phyloP scores from a whole-genome alignment of 2,888 invertebrate genomes.

The Dendrolimus pini region DNA sequence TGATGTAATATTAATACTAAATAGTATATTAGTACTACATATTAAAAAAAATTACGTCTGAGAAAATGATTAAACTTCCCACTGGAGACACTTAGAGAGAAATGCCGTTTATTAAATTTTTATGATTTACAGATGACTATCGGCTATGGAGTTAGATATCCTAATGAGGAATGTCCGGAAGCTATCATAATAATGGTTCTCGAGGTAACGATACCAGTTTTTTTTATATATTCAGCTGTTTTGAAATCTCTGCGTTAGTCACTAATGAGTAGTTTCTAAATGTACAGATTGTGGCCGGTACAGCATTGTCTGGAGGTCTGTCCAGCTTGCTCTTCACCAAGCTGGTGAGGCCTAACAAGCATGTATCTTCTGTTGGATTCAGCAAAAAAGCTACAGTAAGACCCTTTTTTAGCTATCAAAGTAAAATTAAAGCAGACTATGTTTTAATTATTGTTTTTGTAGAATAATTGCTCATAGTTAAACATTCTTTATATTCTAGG shows the following conservation, averaged over 20 bases:
- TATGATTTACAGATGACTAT: constrained; percentile 78
- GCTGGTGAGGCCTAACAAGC: constrained; percentile 85
- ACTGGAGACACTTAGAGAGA: no score
- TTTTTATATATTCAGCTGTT: not conserved
- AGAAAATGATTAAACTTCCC: no score
- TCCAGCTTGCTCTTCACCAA: constrained; percentile 85
- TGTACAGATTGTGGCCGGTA: constrained; percentile 64
- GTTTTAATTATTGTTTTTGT: no score
- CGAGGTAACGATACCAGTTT: constrained; percentile 75
- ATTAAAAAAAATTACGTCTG: no score
- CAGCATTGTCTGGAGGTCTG: constrained; percentile 72
- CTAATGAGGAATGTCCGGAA: constrained; percentile 90
- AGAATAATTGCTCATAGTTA: no score
- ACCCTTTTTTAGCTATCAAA: constrained; percentile 9
- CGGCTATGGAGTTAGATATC: constrained; percentile 88
- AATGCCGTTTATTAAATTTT: no score
- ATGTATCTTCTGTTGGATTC: constrained; percentile 87
- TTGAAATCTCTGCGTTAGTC: not conserved
- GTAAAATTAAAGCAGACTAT: no score
- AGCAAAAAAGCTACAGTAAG: constrained; percentile 83
- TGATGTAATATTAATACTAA: no score
- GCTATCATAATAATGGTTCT: constrained; percentile 88
- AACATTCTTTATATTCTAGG: constrained; percentile 44
- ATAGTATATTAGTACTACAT: no score
- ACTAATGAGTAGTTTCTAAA: not conserved